phyloP scores from a whole-genome alignment of 2,797 vertebrate genomes.

The Poecile montanus region DNA sequence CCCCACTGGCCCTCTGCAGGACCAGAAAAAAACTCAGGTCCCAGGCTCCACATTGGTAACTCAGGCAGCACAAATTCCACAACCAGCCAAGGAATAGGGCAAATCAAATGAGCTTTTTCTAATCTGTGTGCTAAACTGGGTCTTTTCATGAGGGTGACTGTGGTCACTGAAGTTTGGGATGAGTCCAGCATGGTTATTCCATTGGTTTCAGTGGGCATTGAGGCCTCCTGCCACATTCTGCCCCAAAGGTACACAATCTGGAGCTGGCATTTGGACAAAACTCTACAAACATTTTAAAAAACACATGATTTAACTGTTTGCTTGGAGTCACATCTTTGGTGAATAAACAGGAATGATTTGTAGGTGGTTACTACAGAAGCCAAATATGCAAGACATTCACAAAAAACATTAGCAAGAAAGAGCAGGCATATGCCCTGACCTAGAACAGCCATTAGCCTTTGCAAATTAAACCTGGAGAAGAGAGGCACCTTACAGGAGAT shows the following conservation, averaged over 20 bases:
- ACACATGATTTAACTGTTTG: background rate
- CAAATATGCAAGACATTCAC: background rate
- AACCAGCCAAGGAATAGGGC: background rate
- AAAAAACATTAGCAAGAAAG: background rate
- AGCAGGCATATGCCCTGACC: background rate
- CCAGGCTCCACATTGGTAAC: background rate
- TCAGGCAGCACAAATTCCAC: background rate
- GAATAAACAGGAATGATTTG: background rate
- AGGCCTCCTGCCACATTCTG: background rate
- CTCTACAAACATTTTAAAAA: background rate
- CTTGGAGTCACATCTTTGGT: background rate
- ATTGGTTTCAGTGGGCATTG: background rate
- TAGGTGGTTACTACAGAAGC: background rate
- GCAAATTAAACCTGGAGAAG: background rate
- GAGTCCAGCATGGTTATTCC: background rate
- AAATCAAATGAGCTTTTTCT: background rate
- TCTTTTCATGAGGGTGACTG: background rate
- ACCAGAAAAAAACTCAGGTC: background rate
- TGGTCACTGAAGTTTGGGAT: background rate
- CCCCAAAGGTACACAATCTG: background rate
- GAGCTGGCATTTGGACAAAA: background rate
- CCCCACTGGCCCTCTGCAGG: background rate
- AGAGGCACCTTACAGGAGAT: background rate
- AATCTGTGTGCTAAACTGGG: background rate
- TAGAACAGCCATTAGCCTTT: background rate